A percentile compares a stretch with the other conserved stretches of the same genome.
Conservation (phyloP, 2,797 vertebrate genomes). For the Serranus cabrilla region DNA sequence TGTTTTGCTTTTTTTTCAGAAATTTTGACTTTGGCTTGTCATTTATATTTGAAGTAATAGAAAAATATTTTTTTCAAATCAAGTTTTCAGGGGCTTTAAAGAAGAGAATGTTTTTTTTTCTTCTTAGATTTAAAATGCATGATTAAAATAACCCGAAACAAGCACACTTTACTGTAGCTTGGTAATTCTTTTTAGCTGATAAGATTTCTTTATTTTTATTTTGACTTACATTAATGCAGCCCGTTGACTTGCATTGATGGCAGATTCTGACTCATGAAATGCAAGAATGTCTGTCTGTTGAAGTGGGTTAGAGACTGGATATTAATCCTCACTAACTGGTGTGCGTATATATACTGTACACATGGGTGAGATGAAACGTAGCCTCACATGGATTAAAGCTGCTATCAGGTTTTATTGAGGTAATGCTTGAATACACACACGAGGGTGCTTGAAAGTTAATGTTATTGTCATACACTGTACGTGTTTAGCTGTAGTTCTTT, state of each 20-base stretch:
- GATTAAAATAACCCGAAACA: constrained; percentile 10
- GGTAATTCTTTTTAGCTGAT: background rate
- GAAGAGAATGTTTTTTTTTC: background rate
- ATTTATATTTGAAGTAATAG: background rate
- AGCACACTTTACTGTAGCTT: background rate
- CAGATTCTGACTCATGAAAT: constrained; percentile 29
- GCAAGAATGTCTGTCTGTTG: constrained; percentile 22
- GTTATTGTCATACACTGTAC: constrained; percentile 7
- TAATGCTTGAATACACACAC: constrained; percentile 27
- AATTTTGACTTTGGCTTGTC: constrained; percentile 3
- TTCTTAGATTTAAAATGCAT: constrained; percentile 3
- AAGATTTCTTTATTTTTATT: constrained; percentile 27
- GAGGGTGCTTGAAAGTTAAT: constrained; percentile 23
- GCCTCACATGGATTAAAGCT: constrained; percentile 4
- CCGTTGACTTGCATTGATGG: constrained; percentile 31
- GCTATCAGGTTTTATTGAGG: constrained; percentile 7
- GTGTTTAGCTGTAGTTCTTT: constrained; percentile 36
- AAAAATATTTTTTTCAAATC: background rate
- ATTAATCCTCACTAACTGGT: constrained; percentile 10
- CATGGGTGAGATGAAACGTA: constrained; percentile 16
- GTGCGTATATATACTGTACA: background rate
- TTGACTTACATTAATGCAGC: background rate
- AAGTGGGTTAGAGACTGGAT: background rate
- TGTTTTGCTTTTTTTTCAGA: background rate
- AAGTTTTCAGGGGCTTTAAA: constrained; percentile 28